Evolutionary conservation across 2,888 invertebrate genomes (phyloP).

Genomic region (Heteromyza rotundicornis): DNA sequence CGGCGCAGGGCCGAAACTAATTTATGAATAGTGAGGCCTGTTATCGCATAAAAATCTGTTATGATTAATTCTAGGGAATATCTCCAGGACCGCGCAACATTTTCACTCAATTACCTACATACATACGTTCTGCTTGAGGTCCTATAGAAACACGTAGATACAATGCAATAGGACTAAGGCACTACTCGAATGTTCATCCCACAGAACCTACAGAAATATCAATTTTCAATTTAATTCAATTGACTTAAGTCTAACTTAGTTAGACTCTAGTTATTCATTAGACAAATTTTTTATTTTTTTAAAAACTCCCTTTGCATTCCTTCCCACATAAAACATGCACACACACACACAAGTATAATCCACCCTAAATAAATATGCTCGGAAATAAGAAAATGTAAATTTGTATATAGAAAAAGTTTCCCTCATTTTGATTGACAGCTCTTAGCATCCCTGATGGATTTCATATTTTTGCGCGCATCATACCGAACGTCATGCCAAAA

Average conservation of each 20-base stretch:
- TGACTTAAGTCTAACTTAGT: too few species aligned
- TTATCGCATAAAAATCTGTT: too few species aligned
- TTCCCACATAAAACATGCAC: neutral
- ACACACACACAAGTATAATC: constrained; percentile 1
- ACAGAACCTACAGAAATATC: neutral
- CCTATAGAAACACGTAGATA: too few species aligned
- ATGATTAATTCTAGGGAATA: too few species aligned
- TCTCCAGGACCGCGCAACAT: too few species aligned
- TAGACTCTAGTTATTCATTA: too few species aligned
- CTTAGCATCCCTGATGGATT: constrained; percentile 61
- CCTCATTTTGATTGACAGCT: constrained; percentile 61
- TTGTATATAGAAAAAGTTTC: constrained; percentile 46
- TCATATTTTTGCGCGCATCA: constrained; percentile 48
- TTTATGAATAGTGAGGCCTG: too few species aligned
- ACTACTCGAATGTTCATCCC: too few species aligned
- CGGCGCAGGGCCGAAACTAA: too few species aligned
- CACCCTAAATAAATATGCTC: constrained; percentile 10
- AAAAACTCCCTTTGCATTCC: neutral
- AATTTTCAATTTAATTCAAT: neutral
- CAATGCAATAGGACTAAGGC: too few species aligned
- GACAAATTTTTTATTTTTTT: neutral
- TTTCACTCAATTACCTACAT: too few species aligned
- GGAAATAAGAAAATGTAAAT: constrained; percentile 45
- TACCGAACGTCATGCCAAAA: constrained; percentile 35
- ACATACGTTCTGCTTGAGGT: too few species aligned